Evolutionary conservation across 64 coral and sea anemone species (phyloP).

Genomic region (Orbicella faveolata): DNA sequence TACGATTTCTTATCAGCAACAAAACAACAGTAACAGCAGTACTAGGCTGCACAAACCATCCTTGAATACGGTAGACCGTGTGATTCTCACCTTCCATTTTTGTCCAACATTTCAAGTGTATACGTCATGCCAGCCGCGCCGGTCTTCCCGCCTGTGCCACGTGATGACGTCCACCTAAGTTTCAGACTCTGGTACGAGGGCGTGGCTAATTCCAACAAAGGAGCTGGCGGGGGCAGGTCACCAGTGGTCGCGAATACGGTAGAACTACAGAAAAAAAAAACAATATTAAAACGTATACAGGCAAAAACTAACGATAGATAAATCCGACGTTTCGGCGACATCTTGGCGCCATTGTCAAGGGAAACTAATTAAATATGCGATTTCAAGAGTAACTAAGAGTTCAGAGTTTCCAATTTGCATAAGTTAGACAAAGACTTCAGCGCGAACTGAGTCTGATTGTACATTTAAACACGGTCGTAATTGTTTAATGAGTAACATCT

Average conservation of each 20-base stretch:
- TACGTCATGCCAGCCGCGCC: conserved; percentile 69
- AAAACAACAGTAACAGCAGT: neutral
- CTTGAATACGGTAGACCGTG: neutral
- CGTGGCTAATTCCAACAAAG: conserved; percentile 64
- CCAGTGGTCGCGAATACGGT: conserved; percentile 54
- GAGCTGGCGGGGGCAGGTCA: conserved; percentile 74
- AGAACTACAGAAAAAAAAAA: conserved; percentile 20
- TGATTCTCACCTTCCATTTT: conserved; percentile 65
- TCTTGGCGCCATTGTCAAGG: too few species aligned
- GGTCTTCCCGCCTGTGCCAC: conserved; percentile 17
- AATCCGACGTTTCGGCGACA: too few species aligned
- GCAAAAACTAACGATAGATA: too few species aligned
- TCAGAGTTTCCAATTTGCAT: too few species aligned
- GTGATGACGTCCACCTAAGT: conserved; percentile 61
- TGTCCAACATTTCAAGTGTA: conserved; percentile 77
- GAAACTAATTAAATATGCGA: too few species aligned
- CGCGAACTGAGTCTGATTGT: too few species aligned
- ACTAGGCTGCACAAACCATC: neutral
- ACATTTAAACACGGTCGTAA: too few species aligned
- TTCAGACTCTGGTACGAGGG: conserved; percentile 86
- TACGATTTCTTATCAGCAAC: neutral
- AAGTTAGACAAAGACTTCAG: too few species aligned
- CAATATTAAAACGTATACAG: too few species aligned
- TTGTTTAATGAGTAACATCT: too few species aligned
- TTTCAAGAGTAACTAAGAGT: too few species aligned